A percentile compares a stretch with the other conserved stretches of the same genome.
These are phyloP conservation scores for Rhysida immarginata DNA, from an alignment of 1,140 invertebrate genomes.

Conservation along the genomic window DNA sequence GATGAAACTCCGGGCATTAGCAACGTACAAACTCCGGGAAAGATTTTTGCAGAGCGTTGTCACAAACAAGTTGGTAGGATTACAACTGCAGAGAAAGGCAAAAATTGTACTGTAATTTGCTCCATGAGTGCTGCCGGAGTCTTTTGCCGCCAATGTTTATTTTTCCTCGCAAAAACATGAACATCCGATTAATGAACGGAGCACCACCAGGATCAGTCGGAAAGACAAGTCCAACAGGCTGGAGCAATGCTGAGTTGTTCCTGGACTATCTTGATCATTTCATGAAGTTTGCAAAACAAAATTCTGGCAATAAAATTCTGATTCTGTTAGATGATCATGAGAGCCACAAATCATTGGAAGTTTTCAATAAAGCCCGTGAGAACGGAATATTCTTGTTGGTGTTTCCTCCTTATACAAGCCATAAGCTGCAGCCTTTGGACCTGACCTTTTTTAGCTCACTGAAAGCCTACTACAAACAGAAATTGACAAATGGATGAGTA, in stretches of 20 bases:
- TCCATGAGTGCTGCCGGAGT: conserved; percentile 16
- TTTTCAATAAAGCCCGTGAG: too few relatives aligned
- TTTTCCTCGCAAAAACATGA: conserved; percentile 18
- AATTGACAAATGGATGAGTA: too few relatives aligned
- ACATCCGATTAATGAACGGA: conserved; percentile 16
- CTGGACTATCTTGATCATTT: not conserved
- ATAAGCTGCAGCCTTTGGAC: too few relatives aligned
- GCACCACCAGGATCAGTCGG: conserved; percentile 17
- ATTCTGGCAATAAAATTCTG: not conserved
- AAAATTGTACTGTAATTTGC: conserved; percentile 9
- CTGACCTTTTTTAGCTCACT: too few relatives aligned
- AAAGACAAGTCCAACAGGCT: not conserved
- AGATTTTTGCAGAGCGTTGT: not conserved
- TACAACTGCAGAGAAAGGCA: not conserved
- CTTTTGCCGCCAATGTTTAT: conserved; percentile 20
- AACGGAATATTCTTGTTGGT: too few relatives aligned
- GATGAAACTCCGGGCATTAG: not conserved
- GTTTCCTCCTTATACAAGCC: too few relatives aligned
- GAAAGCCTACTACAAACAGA: too few relatives aligned
- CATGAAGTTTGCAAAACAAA: not conserved
- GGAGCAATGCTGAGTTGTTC: not conserved
- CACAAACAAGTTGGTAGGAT: not conserved
- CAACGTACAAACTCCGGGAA: not conserved
- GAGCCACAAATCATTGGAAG: too few relatives aligned
- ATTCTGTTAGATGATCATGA: not conserved